Conservation (phyloP, 53 echinoderm and acorn worm genomes). For the Luidia sarsii region DNA sequence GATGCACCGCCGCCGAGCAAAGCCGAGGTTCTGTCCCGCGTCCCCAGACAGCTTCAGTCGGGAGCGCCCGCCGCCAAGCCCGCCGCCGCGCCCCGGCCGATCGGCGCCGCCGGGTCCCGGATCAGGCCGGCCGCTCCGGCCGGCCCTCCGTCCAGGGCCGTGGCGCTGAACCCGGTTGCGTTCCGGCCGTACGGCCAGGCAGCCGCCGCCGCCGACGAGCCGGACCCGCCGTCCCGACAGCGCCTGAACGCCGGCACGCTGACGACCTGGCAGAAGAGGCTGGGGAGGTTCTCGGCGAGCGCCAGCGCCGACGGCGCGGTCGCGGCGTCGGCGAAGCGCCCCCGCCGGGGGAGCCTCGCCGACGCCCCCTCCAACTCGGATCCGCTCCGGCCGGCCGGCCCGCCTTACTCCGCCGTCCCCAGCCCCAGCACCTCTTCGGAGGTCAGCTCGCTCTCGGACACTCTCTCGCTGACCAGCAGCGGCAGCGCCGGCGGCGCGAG, state of each 20-base stretch:
- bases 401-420: slow-evolving; percentile 44
- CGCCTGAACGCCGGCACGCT: neutral
- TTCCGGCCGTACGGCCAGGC: slow-evolving; percentile 20
- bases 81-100: neutral
- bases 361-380: neutral
- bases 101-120: no score
- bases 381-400: neutral
- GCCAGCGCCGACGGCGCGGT: no score
- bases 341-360: neutral
- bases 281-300: neutral
- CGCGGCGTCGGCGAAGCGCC: neutral
- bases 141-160: no score
- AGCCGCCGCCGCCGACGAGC: no score
- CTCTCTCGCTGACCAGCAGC: neutral
- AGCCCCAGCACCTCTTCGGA: slow-evolving; percentile 61
- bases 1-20: neutral
- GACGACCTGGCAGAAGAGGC: slow-evolving; percentile 30
- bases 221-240: neutral
- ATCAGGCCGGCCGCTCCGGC: no score
- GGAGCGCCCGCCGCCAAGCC: neutral
- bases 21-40: neutral
- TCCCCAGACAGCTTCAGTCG: slow-evolving; percentile 11
- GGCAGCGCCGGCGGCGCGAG: neutral
- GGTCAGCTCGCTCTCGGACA: slow-evolving; percentile 49
- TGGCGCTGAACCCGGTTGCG: slow-evolving; percentile 2